A percentile compares a stretch with the other conserved stretches of the same genome.
Evolutionary conservation across 2,113 vertebrate species (phyloP).

Genomic region (Pluvianellus socialis): DNA sequence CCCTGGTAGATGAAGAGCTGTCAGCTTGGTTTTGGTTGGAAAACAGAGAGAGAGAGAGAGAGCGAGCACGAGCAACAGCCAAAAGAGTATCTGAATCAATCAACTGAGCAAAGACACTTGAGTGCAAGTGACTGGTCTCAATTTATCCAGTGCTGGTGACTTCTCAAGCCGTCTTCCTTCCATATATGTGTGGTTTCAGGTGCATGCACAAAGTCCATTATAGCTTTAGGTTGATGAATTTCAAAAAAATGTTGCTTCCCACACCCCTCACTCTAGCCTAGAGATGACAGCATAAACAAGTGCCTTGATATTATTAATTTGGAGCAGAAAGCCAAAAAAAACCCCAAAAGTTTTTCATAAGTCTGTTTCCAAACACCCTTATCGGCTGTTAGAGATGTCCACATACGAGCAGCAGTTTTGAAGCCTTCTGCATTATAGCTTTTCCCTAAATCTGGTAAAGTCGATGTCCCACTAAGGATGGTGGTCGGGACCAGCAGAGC

Average conservation of each 20-base stretch:
- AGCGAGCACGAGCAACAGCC: not conserved
- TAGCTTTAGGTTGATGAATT: not conserved
- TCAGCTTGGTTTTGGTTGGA: not conserved
- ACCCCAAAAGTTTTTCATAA: rapidly evolving
- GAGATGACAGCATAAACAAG: not conserved
- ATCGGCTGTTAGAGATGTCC: not conserved
- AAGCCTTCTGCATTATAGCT: not conserved
- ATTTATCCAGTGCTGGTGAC: not conserved
- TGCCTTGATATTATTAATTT: not conserved
- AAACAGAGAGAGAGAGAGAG: not conserved
- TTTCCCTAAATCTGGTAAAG: not conserved
- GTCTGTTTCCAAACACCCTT: not conserved
- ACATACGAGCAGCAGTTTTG: not conserved
- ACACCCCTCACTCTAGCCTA: not conserved
- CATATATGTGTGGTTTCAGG: not conserved
- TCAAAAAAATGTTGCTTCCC: not conserved
- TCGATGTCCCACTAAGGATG: not conserved
- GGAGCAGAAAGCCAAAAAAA: not conserved
- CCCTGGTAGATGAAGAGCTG: not conserved
- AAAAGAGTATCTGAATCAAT: not conserved
- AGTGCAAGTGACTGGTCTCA: not conserved
- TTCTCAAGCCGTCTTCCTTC: not conserved
- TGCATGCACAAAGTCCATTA: not conserved
- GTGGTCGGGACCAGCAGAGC: not conserved
- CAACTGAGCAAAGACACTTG: not conserved